Evolutionary conservation across 2,888 invertebrate genomes (phyloP), one percentile per base, ranked within the genome.

Genomic region (Sarcophaga subvicina): DNA sequence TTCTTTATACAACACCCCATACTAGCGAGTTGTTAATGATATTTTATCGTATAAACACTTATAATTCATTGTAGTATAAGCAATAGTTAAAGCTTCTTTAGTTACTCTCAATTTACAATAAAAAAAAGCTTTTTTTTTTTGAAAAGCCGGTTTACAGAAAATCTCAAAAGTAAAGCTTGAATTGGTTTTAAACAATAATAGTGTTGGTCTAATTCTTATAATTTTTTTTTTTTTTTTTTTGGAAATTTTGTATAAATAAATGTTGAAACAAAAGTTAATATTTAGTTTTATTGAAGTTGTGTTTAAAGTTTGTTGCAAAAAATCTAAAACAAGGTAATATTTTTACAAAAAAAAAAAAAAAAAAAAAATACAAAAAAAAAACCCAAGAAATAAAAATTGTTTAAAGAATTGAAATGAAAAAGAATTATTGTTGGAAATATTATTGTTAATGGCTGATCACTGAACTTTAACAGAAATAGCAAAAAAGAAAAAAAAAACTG

Each of bases 241-340:
- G 69, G 77, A 80, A 85, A 83, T 83, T 83, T 80, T 83, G 70
- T 85, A 85, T 87, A 87, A 83, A 85, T 82, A 83, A 80, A 83
- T 62, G 82, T 47, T 79, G 17, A 80, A 77, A 72, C 78, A 27
- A 81, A 70, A 87, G 81, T 54, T 75, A 59, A 81, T 81, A 79
- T 76, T 87, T 81, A 87, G 87, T 87, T 84, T 87, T 75, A 78
- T 81, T 84, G 70, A 83, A 84, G 83, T 83, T 79, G 81, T 87
- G 84, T 62, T 47, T 10, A 67, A 70, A 75, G 83, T 66, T 84
- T 84, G 84, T 83, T 76, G 17, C 6, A 69, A 79, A 45, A 72
- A 17, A 69, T 37, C 37, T 37, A 37, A 66, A 77, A 72, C 37
- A 75, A 84, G 84, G 83, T 81, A 83, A 86, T 27, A 37, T 10